Evolutionary conservation across 2,888 invertebrate genomes (phyloP).

Genomic region (Eupithecia dodoneata): DNA sequence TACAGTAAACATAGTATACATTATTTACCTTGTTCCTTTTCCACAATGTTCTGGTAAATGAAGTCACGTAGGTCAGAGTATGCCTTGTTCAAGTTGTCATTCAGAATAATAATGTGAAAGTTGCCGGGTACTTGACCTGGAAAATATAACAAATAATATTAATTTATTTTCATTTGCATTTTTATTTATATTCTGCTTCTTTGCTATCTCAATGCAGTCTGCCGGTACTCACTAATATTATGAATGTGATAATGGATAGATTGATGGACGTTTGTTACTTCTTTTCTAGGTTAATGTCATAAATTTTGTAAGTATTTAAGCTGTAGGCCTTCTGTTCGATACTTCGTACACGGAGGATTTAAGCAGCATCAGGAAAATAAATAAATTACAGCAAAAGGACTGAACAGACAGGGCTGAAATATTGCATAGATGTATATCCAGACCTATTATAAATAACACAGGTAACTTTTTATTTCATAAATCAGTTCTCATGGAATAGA

Average conservation of each 20-base stretch:
- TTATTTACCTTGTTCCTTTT: slow-evolving; percentile 75
- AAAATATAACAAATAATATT: slow-evolving; percentile 44
- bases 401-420: too few relatives aligned
- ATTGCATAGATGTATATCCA: too few relatives aligned
- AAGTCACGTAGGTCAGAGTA: slow-evolving; percentile 90
- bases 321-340: too few relatives aligned
- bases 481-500: too few relatives aligned
- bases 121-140: slow-evolving; percentile 86
- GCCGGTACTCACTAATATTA: not conserved
- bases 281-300: too few relatives aligned
- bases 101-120: slow-evolving; percentile 92
- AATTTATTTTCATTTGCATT: not conserved
- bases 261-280: not conserved
- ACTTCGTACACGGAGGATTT: too few relatives aligned
- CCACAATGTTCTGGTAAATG: slow-evolving; percentile 85
- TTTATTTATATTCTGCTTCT: not conserved
- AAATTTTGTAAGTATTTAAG: too few relatives aligned
- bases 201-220: not conserved
- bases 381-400: too few relatives aligned
- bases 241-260: not conserved
- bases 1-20: not conserved
- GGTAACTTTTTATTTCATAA: too few relatives aligned
- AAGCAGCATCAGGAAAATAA: too few relatives aligned
- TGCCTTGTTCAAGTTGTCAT: slow-evolving; percentile 92
- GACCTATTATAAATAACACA: too few relatives aligned